Base-by-base conservation (phyloP, 2,888 invertebrate genomes). In the Drosophila mimica region DNA sequence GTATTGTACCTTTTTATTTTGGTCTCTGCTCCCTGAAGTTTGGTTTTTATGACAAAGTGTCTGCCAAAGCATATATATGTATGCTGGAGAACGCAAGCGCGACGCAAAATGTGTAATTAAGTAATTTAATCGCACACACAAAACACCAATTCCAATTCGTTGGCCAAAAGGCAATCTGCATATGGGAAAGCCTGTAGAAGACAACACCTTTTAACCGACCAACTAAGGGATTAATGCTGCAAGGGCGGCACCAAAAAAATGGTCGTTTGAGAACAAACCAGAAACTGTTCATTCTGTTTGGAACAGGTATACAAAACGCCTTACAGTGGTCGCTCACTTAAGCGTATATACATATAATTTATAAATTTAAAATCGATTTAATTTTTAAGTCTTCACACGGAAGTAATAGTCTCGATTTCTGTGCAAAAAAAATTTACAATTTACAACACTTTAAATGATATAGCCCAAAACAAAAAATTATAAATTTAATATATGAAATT, bases 141-240 rank as follows among this genome's bases (percentile, higher is more conserved):
- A 46, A 25, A 25, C 2, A 46, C 15, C 25, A 5, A 31, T n/a
- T 30, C 40, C 5, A 57, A 43, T 57, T 30, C 6, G 33, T 43
- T 49, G 67, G 31, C 6, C 61, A 53, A 56, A 46, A 60, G 68
- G 66, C 75, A 85, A 85, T 88, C 83, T 88, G 88, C 83, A 85
- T 85, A 85, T 80, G 73, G 64, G 80, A 79, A 89, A 65, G 67
- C 60, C 60, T 20, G 62, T 70, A 78, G 76, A 89, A 86, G 83
- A 82, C 83, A 71, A 77, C 77, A 80, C 86, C 86, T 85, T 85
- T 85, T 80, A 83, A 61, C 52, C 74, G 63, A 40, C 57, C 63
- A 63, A 34, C 57, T 34, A 20, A 38, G 63, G 33, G 30, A 46
- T n/a, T 38, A 4, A 17, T 3, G 15, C 46, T 25, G 0, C 25